Percentiles rank a stretch among this genome's conserved stretches.
These are phyloP conservation scores for Phasia obesa DNA, from an alignment of 2,888 invertebrate species.

Conservation along the genomic window DNA sequence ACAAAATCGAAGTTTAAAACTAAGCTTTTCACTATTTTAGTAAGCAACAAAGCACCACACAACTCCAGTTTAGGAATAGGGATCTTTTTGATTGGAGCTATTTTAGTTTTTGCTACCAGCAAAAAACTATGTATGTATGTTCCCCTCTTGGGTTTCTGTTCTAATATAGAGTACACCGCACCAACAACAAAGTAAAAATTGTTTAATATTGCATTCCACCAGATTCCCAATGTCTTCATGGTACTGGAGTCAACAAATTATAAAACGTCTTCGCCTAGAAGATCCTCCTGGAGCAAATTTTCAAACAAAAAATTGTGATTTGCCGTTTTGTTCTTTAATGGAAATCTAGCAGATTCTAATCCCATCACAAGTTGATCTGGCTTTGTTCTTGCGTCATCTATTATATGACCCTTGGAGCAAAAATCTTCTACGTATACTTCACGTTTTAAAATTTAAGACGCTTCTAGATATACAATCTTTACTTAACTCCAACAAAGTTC, in stretches of 20 bases:
- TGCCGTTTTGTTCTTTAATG: conserved; percentile 14
- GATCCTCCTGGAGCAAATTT: conserved; percentile 36
- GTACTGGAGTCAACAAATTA: conserved; percentile 24
- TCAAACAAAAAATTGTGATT: conserved; percentile 26
- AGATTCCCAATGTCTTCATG: conserved; percentile 23
- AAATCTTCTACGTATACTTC: conserved; percentile 1
- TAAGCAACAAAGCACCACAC: no score
- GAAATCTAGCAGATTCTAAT: no score
- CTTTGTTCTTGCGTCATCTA: no score
- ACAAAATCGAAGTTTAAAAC: background rate
- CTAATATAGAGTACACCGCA: conserved; percentile 16
- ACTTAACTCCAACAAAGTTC: conserved; percentile 50
- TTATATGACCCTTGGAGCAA: no score
- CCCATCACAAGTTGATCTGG: no score
- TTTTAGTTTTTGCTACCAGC: no score
- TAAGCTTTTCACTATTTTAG: background rate
- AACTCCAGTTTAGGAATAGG: conserved; percentile 45
- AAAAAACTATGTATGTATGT: no score
- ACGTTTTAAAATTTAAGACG: conserved; percentile 2
- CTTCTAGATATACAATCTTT: conserved; percentile 22
- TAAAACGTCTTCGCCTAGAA: conserved; percentile 46
- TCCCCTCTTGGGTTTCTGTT: no score
- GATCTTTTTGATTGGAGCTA: conserved; percentile 25
- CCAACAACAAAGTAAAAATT: no score
- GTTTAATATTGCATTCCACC: background rate